Percentiles rank a stretch among this genome's conserved stretches.
Evolutionary conservation across 2,888 invertebrate species (phyloP).

Genomic region (Pocota personata): DNA sequence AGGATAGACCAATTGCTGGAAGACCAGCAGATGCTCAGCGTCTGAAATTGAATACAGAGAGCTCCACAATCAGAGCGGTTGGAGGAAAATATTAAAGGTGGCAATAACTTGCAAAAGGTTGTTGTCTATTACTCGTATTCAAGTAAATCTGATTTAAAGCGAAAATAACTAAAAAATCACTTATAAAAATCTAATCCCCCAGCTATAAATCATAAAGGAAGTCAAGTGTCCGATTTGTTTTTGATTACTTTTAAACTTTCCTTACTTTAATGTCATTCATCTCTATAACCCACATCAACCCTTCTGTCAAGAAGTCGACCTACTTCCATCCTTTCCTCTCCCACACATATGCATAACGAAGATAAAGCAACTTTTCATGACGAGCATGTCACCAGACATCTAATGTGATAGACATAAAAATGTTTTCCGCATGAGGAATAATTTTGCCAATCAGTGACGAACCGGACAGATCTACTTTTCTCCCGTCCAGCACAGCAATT

Average conservation of each 20-base stretch:
- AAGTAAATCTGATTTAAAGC: too few relatives aligned
- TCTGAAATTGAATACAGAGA: too few relatives aligned
- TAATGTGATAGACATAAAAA: neutral
- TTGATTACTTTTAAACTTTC: neutral
- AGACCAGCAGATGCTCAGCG: too few relatives aligned
- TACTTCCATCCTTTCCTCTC: neutral
- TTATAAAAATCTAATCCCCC: neutral
- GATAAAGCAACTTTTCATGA: constrained; percentile 4
- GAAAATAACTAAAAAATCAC: too few relatives aligned
- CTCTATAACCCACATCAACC: neutral
- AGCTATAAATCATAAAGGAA: neutral
- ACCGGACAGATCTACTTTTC: neutral
- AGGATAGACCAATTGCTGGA: too few relatives aligned
- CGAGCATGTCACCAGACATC: constrained; percentile 13
- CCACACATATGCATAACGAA: neutral
- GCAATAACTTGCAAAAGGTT: too few relatives aligned
- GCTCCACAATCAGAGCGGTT: too few relatives aligned
- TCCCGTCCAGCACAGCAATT: constrained; percentile 16
- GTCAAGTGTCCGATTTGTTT: neutral
- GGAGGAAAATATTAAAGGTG: too few relatives aligned
- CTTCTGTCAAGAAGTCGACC: neutral
- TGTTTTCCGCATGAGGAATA: constrained; percentile 9
- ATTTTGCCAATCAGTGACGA: constrained; percentile 16
- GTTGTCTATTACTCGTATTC: too few relatives aligned
- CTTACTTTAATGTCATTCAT: neutral